A percentile compares a stretch with the other conserved stretches of the same genome.
These are phyloP conservation scores for Hirtodrosophila cameraria DNA, from an alignment of 2,888 invertebrate genomes.

Conservation along the genomic window DNA sequence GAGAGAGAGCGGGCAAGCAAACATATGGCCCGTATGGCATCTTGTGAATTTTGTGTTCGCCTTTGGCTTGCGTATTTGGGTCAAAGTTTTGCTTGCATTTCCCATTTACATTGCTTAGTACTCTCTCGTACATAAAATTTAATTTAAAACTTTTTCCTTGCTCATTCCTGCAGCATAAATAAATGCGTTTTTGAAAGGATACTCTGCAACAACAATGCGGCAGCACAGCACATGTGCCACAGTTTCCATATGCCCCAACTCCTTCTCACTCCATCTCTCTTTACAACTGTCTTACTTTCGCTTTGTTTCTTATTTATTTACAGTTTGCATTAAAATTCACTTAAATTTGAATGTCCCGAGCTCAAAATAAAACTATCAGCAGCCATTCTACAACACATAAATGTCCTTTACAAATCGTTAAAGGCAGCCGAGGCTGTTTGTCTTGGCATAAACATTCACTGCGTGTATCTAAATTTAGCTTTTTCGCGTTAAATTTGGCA, in stretches of 20 bases:
- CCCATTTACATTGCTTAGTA: conserved; percentile 53
- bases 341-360: conserved; percentile 44
- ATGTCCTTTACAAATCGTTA: conserved; percentile 10
- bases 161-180: conserved; percentile 58
- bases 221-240: conserved; percentile 50
- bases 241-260: not conserved
- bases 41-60: conserved; percentile 39
- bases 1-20: conserved; percentile 1
- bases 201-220: conserved; percentile 24
- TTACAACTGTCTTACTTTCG: conserved; percentile 15
- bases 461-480: too few species aligned
- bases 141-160: conserved; percentile 73
- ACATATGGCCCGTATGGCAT: conserved; percentile 22
- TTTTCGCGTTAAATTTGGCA: too few species aligned
- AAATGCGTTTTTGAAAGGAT: conserved; percentile 65
- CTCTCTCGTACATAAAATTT: conserved; percentile 58
- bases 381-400: conserved; percentile 18
- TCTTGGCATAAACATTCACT: too few species aligned
- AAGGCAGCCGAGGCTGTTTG: not conserved
- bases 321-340: conserved; percentile 70
- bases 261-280: not conserved
- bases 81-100: conserved; percentile 66
- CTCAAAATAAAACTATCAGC: conserved; percentile 10
- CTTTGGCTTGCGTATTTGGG: conserved; percentile 58
- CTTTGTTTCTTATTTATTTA: conserved; percentile 53